Conservation (phyloP, 1,140 invertebrate species). For the Phymastichus coffea region DNA sequence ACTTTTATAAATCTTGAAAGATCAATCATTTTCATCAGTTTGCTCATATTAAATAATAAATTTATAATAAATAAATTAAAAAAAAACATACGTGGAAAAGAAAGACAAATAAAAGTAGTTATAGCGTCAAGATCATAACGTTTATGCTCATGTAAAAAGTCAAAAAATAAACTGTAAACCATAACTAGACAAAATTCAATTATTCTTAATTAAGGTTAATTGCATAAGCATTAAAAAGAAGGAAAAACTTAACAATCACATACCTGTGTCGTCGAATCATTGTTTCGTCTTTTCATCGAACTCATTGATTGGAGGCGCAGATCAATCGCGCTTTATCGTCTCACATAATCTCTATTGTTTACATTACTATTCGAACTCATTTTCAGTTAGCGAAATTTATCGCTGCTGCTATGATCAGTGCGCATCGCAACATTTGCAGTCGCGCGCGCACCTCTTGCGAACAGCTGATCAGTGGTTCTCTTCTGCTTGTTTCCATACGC, state of each 20-base stretch:
- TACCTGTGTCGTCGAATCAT: constrained; percentile 47
- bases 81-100: too few species aligned
- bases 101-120: too few species aligned
- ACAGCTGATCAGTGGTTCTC: constrained; percentile 11
- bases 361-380: constrained; percentile 4
- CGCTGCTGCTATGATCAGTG: not conserved
- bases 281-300: constrained; percentile 19
- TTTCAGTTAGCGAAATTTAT: not conserved
- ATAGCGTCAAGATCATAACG: too few species aligned
- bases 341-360: constrained; percentile 27
- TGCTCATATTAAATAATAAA: too few species aligned
- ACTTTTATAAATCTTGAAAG: too few species aligned
- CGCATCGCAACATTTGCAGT: not conserved
- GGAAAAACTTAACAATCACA: not conserved
- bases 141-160: too few species aligned
- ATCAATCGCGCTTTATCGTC: constrained; percentile 20
- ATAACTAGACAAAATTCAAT: not conserved
- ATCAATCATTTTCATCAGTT: too few species aligned
- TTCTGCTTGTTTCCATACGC: too few species aligned
- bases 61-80: too few species aligned
- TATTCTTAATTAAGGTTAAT: constrained; percentile 18
- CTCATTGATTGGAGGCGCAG: constrained; percentile 16
- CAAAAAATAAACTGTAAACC: not conserved
- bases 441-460: not conserved
- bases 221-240: not conserved